Base-by-base conservation (phyloP, 2,888 invertebrate genomes). In the Chrysopilus asiliformis region DNA sequence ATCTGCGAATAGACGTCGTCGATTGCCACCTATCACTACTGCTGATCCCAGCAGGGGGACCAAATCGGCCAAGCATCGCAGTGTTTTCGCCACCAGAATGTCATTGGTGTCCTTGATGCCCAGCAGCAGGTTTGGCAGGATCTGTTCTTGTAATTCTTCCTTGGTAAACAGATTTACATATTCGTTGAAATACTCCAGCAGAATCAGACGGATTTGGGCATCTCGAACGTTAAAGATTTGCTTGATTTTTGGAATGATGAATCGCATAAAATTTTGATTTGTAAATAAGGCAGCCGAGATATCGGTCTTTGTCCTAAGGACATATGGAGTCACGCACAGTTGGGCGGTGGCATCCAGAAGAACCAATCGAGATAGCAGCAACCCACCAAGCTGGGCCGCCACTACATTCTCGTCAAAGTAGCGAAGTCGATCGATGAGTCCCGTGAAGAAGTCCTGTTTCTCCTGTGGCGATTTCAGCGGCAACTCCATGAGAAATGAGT, bases 81-180 rank as follows among this genome's bases (percentile, higher is more conserved):
- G 65, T 9, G 90, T 90, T 40, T 78, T 75, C 17, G 81, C 73
- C 1, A 91, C 91, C 42, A 93, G 64, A 36, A 70, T 69, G 56
- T 91, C 86, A 59, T 86, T 82, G 2, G 75, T 77, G 53, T 93
- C 91, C 57, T 85, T 82, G 47, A 93, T 79, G 4, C 90, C 91
- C 22, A 87, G 71, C 25, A 90, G 67, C 34, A 91, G 63, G 76
- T 90, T 86, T n/a, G 90, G 90, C 49, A 93, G 67, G 48, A 91
- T 76, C 31, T 76, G 72, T 16, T 70, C 69, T 32, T 79, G 74
- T n/a, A 91, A 60, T 55, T 82, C 79, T 30, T 83, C 78, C 46
- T 72, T 73, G 40, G 78, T 73, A 53, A 93, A 79, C 14, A 79
- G 73, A 46, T 73, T 68, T 30, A 82, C 74, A 58, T 77, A 91